Evolutionary conservation across 2,797 vertebrate species (phyloP), one percentile per base, ranked within the genome.

Genomic region (Pangasius larnaudii): DNA sequence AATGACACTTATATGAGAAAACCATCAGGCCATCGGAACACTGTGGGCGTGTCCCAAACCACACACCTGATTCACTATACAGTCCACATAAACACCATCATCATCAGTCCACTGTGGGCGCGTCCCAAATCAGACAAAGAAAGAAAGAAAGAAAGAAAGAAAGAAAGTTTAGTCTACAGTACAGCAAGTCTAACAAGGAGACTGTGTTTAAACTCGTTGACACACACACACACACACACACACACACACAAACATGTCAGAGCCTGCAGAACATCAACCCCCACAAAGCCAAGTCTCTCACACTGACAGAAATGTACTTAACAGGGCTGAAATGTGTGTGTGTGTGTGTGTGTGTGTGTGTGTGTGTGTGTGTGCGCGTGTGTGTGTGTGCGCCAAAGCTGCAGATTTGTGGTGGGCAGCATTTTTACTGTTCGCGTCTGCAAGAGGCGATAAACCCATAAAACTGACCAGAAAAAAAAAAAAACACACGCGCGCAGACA

Each of bases 361-460:
- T 61, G 56, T 63, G 80, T 75, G 87, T 49, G 36, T 65, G 86
- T 67, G 59, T 85, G 89, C 58, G 89, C 49, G 82, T 80, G 86
- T 86, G 83, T 86, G 46, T 80, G 84, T 85, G 79, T 83, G 49
- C 39, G 88, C 71, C 85, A 87, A 90, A 86, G 84, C 88, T 84
- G 84, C 88, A 88, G 87, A 89, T 91, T 92, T 92, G 87, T 85
- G 89, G 85, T 89, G 88, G 82, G 90, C 91, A 92, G 89, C 87
- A 86, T 87, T 89, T 90, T 91, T 90, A 89, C 88, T 88, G 81
- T 87, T 72, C 91, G 80, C 79, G 88, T 92, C 91, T 92, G 92
- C 90, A 87, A 90, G 81, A 90, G 90, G 88, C 88, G 92, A 93
- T 92, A 93, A 93, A 90, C 86, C 89, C 88, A 84, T 87, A 91